Base-by-base conservation (phyloP, 2,888 invertebrate genomes). In the Brachyptera risi region DNA sequence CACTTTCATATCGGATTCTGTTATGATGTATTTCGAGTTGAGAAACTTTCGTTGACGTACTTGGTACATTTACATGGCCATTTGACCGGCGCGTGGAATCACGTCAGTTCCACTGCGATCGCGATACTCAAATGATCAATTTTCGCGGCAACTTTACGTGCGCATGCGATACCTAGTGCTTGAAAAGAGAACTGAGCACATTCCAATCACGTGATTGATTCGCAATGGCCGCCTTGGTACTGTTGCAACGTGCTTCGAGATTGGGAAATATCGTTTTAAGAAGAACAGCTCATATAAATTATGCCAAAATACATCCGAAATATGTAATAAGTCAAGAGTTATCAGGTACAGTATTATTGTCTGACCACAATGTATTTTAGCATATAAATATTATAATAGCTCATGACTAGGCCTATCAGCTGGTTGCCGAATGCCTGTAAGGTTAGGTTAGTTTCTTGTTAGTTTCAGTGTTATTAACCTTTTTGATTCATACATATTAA, bases 41-140 rank as follows among this genome's bases (percentile, higher is more conserved):
- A 71, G 7, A 73, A 61, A 72, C 73, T 37, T 56, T 62, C 60
- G 40, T 73, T 71, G 19, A 70, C 64, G 56, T 68, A 68, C 42
- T n/a, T 69, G 68, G 51, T 68, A 24, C 21, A 47, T 31, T 31
- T 37, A 19, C 37, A 21, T 23, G 37, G n/a, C 17, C 68, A 66
- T 69, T 72, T 21, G 64, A 40, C 59, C 56, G 61, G 54, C 64
- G 64, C 64, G 64, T 65, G 62, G 56, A 31, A 44, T 44, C 56
- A 59, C 63, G 58, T 60, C 61, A 61, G 37, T 44, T 59, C 27
- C 38, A 47, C 35, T 13, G 23, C 49, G 56, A 40, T 31, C 27
- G 51, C 40, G 27, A 26, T 27, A 54, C 61, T 49, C 59, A 56
- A 61, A 58, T 65, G 64, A 62, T 62, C 62, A 60, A 44, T 59